A percentile compares a stretch with the other conserved stretches of the same genome.
Conservation (phyloP, 2,797 vertebrate species). For the Galaxias olidus region DNA sequence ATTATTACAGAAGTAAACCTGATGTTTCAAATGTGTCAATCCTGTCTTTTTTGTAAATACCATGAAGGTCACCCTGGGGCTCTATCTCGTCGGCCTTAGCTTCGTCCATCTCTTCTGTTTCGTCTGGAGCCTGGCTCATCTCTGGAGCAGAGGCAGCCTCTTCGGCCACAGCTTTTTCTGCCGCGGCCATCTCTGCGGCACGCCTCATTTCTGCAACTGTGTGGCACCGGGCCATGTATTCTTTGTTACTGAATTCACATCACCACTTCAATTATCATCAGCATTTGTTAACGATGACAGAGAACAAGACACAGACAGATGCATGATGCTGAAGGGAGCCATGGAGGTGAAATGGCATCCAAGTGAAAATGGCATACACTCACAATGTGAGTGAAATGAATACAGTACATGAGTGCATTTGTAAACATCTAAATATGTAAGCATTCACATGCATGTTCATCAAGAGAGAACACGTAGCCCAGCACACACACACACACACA, state of each 20-base stretch:
- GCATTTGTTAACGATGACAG: conserved; percentile 20
- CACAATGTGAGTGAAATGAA: conserved; percentile 8
- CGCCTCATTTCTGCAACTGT: conserved; percentile 72
- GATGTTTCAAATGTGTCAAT: not conserved
- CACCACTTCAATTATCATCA: conserved; percentile 16
- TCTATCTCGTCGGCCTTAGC: conserved; percentile 27
- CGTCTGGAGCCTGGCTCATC: conserved; percentile 24
- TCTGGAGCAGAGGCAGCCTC: conserved; percentile 45
- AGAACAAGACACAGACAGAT: conserved; percentile 20
- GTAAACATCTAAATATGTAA: no score
- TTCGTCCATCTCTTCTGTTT: conserved; percentile 30
- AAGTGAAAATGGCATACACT: conserved; percentile 7
- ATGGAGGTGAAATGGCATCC: conserved; percentile 35
- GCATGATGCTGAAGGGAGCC: conserved; percentile 12
- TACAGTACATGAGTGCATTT: conserved; percentile 33
- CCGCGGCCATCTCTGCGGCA: conserved; percentile 31
- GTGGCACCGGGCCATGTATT: conserved; percentile 54
- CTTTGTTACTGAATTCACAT: conserved; percentile 26
- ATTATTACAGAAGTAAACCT: conserved; percentile 19
- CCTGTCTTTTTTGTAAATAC: conserved; percentile 43
- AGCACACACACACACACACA: no score
- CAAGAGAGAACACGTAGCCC: no score
- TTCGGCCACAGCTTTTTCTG: conserved; percentile 10
- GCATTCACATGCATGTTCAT: no score
- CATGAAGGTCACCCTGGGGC: conserved; percentile 45